Evolutionary conservation across 1,140 invertebrate genomes (phyloP).

Genomic region (Drosophila kurseongensis): DNA sequence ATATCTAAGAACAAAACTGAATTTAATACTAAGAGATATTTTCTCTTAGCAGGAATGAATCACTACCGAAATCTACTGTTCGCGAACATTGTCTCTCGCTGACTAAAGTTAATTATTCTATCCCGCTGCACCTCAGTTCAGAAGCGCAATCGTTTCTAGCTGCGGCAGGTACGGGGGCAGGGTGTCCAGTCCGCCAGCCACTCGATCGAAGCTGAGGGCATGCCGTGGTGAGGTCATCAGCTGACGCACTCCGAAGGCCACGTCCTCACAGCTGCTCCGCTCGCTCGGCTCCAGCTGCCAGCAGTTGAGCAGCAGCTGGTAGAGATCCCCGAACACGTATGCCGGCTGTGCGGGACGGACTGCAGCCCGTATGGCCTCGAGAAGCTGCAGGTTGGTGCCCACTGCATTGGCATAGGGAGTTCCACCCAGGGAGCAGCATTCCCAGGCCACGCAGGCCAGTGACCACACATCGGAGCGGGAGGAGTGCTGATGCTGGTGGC

Average conservation of each 20-base stretch:
- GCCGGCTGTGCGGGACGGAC: conserved; percentile 89
- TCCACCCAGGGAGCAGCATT: conserved; percentile 92
- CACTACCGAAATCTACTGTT: conserved; percentile 25
- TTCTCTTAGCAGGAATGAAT: conserved; percentile 22
- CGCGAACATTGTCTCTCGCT: conserved; percentile 2
- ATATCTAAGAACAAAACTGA: conserved; percentile 4
- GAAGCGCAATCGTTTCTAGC: conserved; percentile 56
- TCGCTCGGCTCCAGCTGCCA: conserved; percentile 94
- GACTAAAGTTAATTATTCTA: conserved; percentile 39
- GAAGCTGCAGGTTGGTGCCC: conserved; percentile 87
- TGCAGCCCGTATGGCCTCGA: conserved; percentile 88
- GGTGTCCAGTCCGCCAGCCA: conserved; percentile 48
- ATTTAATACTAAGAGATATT: conserved; percentile 2
- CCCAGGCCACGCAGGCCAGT: conserved; percentile 93
- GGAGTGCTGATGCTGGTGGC: conserved; percentile 87
- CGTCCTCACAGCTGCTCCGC: conserved; percentile 88
- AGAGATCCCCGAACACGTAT: conserved; percentile 90
- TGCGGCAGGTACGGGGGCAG: conserved; percentile 81
- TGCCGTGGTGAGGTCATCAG: conserved; percentile 81
- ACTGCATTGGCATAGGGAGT: conserved; percentile 90
- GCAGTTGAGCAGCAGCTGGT: conserved; percentile 93
- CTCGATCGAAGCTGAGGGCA: conserved; percentile 75
- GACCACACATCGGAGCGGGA: conserved; percentile 93
- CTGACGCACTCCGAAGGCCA: conserved; percentile 84
- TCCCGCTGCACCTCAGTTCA: conserved; percentile 20